Percentiles rank a stretch among this genome's conserved stretches.
These are phyloP conservation scores for Lerista edwardsae DNA, from an alignment of 2,797 vertebrate species.

Conservation along the genomic window DNA sequence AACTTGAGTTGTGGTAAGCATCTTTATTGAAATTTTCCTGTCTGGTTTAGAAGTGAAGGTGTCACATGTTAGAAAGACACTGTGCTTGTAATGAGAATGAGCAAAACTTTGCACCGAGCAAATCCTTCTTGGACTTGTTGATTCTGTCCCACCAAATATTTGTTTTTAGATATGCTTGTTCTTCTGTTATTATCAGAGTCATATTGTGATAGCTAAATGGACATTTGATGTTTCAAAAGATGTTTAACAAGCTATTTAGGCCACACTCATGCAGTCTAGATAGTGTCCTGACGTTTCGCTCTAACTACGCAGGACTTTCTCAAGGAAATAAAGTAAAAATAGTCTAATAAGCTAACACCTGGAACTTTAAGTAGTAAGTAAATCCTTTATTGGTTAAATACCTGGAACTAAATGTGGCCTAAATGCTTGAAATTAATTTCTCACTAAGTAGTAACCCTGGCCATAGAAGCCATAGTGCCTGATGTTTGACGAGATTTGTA, in stretches of 20 bases:
- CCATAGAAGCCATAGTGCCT: no score
- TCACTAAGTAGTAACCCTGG: no score
- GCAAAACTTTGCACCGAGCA: background rate
- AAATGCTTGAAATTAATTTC: no score
- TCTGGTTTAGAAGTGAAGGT: slow-evolving; percentile 46
- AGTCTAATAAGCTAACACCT: no score
- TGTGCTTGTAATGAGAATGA: slow-evolving; percentile 4
- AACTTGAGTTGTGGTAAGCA: slow-evolving; percentile 96
- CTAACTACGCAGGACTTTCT: no score
- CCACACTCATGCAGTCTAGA: no score
- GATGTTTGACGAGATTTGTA: background rate
- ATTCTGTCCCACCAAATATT: background rate
- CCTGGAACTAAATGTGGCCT: no score
- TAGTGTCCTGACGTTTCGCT: no score
- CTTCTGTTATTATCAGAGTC: slow-evolving; percentile 20
- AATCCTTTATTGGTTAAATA: no score
- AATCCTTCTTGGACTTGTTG: slow-evolving; percentile 29
- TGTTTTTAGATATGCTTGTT: slow-evolving; percentile 3
- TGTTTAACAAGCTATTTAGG: background rate
- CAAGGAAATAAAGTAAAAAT: no score
- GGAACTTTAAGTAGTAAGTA: no score
- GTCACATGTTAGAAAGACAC: slow-evolving; percentile 30
- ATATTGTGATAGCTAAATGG: slow-evolving; percentile 13
- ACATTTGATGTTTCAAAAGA: slow-evolving; percentile 26
- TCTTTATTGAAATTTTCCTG: slow-evolving; percentile 46